Base-by-base conservation (phyloP, 1,140 invertebrate genomes). In the Pseudomyrmex concolor region DNA sequence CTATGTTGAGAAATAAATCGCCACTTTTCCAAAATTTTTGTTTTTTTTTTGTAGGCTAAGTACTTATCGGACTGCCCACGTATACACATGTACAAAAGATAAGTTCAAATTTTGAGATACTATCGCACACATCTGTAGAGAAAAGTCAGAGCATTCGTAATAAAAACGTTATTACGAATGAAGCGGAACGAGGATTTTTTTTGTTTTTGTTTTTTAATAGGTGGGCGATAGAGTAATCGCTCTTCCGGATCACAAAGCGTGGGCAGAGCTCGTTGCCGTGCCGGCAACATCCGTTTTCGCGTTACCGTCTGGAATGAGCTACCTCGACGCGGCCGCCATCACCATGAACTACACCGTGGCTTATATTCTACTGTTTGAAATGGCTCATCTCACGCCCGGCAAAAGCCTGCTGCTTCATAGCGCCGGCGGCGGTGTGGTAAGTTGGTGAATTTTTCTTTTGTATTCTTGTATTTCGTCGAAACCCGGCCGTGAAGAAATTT, bases 291-390 rank as follows among this genome's bases (percentile, higher is more conserved):
- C 96, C 87, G 97, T 98, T 82, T 98, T 97, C 94, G 96, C 96
- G 74, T 94, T 98, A 86, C 97, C 97, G 13, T 95, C 96, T 48
- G 96, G 95, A 59, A 96, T 98, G 96, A 96, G 95, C 68, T 97
- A 96, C 82, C 93, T 96, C 89, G 97, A 98, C 88, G 97, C 97
- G 15, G 97, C 97, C 12, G 97, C 97, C 51, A 95, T 98, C 85
- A 96, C 97, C 34, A 97, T 98, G 95, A 98, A 98, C 93, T 98
- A 97, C 91, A 95, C 97, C 59, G 97, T 98, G 1, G 98, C 97
- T 60, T 97, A 98, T 92, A 96, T 98, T 82, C 94, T 98, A 80
- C 95, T 98, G 9, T 98, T 98, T 94, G 97, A 98, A 89, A 94
- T 98, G 90, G 97, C 96, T 55, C 96, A 96, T 89, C 94, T 98